Conservation (phyloP, 2,113 vertebrate species). For the Gymnocephalus cernua region DNA sequence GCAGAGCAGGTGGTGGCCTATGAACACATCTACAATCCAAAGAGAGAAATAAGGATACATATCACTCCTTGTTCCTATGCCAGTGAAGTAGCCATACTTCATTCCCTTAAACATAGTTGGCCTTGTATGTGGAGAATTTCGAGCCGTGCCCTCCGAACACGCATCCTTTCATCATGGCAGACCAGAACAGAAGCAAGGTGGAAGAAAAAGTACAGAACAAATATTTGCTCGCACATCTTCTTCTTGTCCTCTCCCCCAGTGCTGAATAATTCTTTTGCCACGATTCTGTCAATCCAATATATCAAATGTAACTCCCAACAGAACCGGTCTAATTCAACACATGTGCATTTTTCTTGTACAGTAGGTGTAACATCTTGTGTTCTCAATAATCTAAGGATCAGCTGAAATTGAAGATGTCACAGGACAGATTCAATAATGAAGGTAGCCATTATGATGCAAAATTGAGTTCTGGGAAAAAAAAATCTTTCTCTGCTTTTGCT, state of each 20-base stretch:
- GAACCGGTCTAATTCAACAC: slow-evolving; percentile 19
- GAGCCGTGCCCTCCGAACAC: slow-evolving; percentile 3
- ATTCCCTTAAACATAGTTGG: slow-evolving; percentile 25
- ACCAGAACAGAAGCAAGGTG: slow-evolving; percentile 25
- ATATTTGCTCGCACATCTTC: slow-evolving; percentile 48
- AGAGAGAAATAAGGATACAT: slow-evolving; percentile 64
- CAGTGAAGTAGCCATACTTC: slow-evolving; percentile 17
- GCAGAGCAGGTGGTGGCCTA: slow-evolving; percentile 78
- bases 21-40: slow-evolving; percentile 67
- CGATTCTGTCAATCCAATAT: slow-evolving; percentile 48
- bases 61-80: slow-evolving; percentile 27
- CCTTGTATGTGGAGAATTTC: slow-evolving; percentile 22
- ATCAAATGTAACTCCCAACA: slow-evolving; percentile 38
- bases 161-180: neutral
- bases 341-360: neutral
- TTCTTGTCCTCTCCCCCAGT: slow-evolving; percentile 7
- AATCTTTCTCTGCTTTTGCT: slow-evolving; percentile 1
- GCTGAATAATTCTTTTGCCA: slow-evolving; percentile 27
- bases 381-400: slow-evolving; percentile 3
- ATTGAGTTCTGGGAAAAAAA: neutral
- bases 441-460: neutral
- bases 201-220: slow-evolving; percentile 19
- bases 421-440: neutral
- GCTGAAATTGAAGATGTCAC: neutral
- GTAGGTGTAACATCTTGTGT: neutral